Percentiles rank a stretch among this genome's conserved stretches.
Evolutionary conservation across 1,140 invertebrate genomes (phyloP).

Genomic region (Leptoteleia sp.): DNA sequence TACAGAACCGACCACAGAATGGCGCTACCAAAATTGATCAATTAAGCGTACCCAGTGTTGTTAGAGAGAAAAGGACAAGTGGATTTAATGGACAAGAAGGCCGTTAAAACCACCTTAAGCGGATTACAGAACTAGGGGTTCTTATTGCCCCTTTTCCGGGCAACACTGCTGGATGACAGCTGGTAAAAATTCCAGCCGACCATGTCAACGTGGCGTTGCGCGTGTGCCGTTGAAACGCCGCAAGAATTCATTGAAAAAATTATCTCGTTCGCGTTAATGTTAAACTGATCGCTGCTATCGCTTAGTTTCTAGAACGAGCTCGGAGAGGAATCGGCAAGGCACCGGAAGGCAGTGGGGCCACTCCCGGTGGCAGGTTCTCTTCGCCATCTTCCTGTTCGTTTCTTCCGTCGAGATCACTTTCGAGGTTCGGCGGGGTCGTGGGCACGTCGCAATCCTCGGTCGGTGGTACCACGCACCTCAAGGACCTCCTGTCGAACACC

Average conservation of each 20-base stretch:
- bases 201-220: neutral
- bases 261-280: constrained; percentile 27
- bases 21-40: too few relatives aligned
- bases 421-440: constrained; percentile 84
- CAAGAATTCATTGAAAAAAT: constrained; percentile 57
- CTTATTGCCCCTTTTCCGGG: too few relatives aligned
- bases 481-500: constrained; percentile 91
- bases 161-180: too few relatives aligned
- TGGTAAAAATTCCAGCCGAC: neutral
- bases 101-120: too few relatives aligned
- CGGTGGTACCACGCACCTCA: constrained; percentile 92
- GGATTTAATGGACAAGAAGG: too few relatives aligned
- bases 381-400: constrained; percentile 79
- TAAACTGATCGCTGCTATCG: constrained; percentile 2
- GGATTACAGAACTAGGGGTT: too few relatives aligned
- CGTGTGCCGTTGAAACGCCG: constrained; percentile 13
- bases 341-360: constrained; percentile 75
- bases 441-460: constrained; percentile 93
- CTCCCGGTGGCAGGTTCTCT: constrained; percentile 78
- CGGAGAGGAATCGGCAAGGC: constrained; percentile 74
- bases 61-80: too few relatives aligned
- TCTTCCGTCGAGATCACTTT: constrained; percentile 74
- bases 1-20: too few relatives aligned
- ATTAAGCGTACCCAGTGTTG: too few relatives aligned
- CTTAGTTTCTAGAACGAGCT: constrained; percentile 74